phyloP scores from a whole-genome alignment of 2,888 invertebrate genomes.

The Stenodera caucasica region DNA sequence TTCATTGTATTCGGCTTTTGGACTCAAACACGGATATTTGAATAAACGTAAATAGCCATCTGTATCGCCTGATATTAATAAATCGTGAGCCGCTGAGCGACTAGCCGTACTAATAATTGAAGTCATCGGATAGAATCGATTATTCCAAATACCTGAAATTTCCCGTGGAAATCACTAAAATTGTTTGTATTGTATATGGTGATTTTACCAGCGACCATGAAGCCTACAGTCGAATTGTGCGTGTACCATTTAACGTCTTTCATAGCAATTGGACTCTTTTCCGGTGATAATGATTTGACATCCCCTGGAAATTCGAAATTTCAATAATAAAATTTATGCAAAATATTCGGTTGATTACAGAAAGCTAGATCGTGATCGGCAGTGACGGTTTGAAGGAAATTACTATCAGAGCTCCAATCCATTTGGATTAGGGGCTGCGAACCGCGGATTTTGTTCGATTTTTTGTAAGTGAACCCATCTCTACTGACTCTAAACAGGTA shows the following conservation, averaged over 20 bases:
- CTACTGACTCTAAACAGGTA: conserved; percentile 83
- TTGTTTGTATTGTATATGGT: background rate
- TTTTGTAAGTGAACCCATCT: conserved; percentile 88
- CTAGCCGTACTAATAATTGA: conserved; percentile 81
- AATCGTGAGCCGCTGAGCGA: conserved; percentile 80
- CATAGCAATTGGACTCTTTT: conserved; percentile 87
- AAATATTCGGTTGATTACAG: conserved; percentile 64
- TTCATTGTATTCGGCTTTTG: conserved; percentile 86
- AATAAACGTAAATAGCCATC: conserved; percentile 71
- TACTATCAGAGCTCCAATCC: conserved; percentile 91
- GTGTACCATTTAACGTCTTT: conserved; percentile 90
- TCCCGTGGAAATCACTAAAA: conserved; percentile 25
- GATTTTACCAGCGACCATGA: conserved; percentile 76
- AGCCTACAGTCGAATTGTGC: conserved; percentile 84
- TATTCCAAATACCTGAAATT: conserved; percentile 86
- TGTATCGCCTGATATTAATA: conserved; percentile 83
- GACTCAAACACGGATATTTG: conserved; percentile 83
- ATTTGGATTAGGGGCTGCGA: conserved; percentile 82
- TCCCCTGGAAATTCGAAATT: conserved; percentile 68
- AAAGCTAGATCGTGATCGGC: conserved; percentile 87
- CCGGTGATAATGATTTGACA: conserved; percentile 82
- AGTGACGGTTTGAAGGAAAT: conserved; percentile 84
- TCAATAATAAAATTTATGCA: background rate
- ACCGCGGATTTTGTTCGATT: conserved; percentile 84
- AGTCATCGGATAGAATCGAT: conserved; percentile 82